phyloP scores from a whole-genome alignment of 1,140 invertebrate genomes.

The Mamestra configurata region DNA sequence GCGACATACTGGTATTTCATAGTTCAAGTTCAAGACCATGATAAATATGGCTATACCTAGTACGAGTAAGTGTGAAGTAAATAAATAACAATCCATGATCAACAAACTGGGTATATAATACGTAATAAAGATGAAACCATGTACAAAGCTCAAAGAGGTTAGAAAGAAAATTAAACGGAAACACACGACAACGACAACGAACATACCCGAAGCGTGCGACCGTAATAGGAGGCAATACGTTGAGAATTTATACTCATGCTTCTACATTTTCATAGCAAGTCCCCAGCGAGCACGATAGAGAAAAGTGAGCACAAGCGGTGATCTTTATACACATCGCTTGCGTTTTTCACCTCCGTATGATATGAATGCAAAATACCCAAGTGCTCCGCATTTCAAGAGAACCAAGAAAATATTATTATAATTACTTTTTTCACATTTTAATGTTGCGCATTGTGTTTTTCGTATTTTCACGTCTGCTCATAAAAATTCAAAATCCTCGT shows the following conservation, averaged over 20 bases:
- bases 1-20: too few species aligned
- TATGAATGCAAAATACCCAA: constrained; percentile 29
- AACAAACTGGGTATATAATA: too few species aligned
- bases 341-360: neutral
- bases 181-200: constrained; percentile 15
- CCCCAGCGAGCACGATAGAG: constrained; percentile 18
- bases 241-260: constrained; percentile 22
- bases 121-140: neutral
- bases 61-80: too few species aligned
- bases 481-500: constrained; percentile 32
- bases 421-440: constrained; percentile 7
- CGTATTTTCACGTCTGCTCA: neutral
- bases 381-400: neutral
- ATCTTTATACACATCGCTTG: constrained; percentile 22
- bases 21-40: too few species aligned
- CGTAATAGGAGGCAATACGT: constrained; percentile 14
- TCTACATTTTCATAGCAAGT: constrained; percentile 20
- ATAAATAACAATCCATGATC: neutral
- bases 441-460: neutral
- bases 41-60: too few species aligned
- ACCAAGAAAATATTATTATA: constrained; percentile 11
- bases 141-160: neutral
- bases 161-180: constrained; percentile 19
- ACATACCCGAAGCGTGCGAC: neutral
- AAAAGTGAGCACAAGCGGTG: neutral